These are phyloP conservation scores for Vollenhovia emeryi DNA, from an alignment of 1,140 invertebrate genomes.

Conservation along the genomic window DNA sequence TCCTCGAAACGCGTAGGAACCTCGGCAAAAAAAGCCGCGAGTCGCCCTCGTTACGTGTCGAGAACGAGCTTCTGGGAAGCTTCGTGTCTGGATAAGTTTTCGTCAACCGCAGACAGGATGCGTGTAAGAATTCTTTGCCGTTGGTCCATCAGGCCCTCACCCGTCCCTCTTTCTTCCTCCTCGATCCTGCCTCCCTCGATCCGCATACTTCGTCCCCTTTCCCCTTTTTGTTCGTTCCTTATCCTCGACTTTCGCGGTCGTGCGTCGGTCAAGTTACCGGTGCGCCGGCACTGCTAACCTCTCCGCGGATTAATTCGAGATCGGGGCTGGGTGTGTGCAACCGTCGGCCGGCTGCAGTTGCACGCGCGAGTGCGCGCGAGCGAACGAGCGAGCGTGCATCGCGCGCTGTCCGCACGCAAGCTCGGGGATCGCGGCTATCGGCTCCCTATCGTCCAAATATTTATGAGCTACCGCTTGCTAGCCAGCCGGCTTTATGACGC, in stretches of 20 bases:
- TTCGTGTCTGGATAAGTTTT: constrained; percentile 84
- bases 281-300: constrained; percentile 76
- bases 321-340: constrained; percentile 63
- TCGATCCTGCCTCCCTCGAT: constrained; percentile 35
- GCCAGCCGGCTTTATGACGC: constrained; percentile 67
- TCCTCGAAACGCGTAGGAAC: constrained; percentile 54
- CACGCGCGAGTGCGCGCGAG: constrained; percentile 25
- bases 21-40: constrained; percentile 30
- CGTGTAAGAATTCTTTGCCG: constrained; percentile 82
- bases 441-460: constrained; percentile 74
- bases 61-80: constrained; percentile 79
- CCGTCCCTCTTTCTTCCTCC: constrained; percentile 29
- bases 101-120: constrained; percentile 84
- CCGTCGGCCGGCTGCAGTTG: constrained; percentile 37
- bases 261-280: constrained; percentile 81
- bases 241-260: constrained; percentile 70
- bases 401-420: constrained; percentile 55
- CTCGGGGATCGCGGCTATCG: constrained; percentile 64
- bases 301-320: constrained; percentile 80
- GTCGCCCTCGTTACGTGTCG: constrained; percentile 20
- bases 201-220: constrained; percentile 51
- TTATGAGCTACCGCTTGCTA: constrained; percentile 61
- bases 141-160: constrained; percentile 68
- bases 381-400: constrained; percentile 6
- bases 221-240: not conserved